Conservation (phyloP, 2,797 vertebrate species). For the Simalia tracyae region DNA sequence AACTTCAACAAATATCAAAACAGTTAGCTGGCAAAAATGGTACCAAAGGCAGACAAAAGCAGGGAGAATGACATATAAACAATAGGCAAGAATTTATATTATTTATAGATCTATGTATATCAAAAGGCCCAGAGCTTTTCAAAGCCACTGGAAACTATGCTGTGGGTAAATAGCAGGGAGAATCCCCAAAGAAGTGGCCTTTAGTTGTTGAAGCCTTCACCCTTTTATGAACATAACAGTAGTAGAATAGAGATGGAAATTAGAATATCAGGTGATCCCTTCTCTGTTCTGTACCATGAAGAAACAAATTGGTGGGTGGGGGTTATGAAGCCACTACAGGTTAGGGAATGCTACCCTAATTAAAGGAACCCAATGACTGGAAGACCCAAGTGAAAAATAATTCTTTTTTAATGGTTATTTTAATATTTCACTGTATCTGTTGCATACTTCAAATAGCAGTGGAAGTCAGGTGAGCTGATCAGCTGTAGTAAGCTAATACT, state of each 20-base stretch:
- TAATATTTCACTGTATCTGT: background rate
- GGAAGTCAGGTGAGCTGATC: background rate
- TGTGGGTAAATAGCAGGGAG: background rate
- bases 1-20: no score
- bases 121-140: background rate
- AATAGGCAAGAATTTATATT: background rate
- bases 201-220: background rate
- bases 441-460: background rate
- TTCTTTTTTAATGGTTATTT: background rate
- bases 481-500: background rate
- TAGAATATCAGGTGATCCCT: background rate
- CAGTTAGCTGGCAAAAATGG: background rate
- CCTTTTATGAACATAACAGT: background rate
- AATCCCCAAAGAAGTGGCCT: background rate
- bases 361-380: background rate
- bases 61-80: background rate
- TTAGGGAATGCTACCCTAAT: background rate
- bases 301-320: background rate
- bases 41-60: background rate
- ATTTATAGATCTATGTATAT: background rate
- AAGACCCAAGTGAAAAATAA: background rate
- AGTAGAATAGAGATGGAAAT: background rate
- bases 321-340: background rate
- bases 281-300: background rate
- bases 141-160: background rate